Evolutionary conservation across 2,888 invertebrate genomes (phyloP).

Genomic region (Scaptodrosophila latifasciaeformis): DNA sequence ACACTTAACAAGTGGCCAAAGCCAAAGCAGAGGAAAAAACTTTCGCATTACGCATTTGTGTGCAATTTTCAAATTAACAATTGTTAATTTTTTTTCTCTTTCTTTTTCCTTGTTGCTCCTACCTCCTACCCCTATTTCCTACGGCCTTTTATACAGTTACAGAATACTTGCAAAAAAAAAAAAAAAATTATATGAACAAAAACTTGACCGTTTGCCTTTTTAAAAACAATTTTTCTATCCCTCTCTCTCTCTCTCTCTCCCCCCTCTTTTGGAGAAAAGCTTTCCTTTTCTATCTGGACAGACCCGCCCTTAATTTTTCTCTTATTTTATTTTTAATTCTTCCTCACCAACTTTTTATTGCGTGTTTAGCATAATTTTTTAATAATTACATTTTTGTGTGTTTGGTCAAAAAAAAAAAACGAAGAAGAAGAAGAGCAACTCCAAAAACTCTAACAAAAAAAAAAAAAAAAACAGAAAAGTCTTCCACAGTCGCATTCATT

Average conservation of each 20-base stretch:
- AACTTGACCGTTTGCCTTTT: constrained; percentile 63
- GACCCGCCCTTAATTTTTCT: constrained; percentile 38
- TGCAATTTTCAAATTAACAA: constrained; percentile 71
- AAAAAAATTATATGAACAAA: constrained; percentile 21
- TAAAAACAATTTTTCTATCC: constrained; percentile 43
- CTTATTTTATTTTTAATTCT: constrained; percentile 47
- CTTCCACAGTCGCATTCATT: background rate
- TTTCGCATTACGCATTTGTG: constrained; percentile 70
- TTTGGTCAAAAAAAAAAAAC: constrained; percentile 39
- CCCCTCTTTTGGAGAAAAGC: too few relatives aligned
- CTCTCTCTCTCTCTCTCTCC: constrained; percentile 8
- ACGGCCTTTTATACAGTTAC: constrained; percentile 8
- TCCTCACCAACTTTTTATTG: constrained; percentile 65
- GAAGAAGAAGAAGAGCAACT: constrained; percentile 3
- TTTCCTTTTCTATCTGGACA: constrained; percentile 18
- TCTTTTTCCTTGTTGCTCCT: constrained; percentile 35
- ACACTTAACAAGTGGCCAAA: constrained; percentile 65
- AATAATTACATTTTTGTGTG: constrained; percentile 68
- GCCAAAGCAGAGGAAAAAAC: constrained; percentile 47
- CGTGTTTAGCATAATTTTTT: constrained; percentile 69
- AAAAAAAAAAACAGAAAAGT: constrained; percentile 36
- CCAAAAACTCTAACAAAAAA: constrained; percentile 18
- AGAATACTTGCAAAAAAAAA: constrained; percentile 28
- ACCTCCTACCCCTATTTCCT: too few relatives aligned
- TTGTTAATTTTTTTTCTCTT: constrained; percentile 58